Conservation (phyloP, 2,113 vertebrate genomes). For the Lanius ludovicianus region DNA sequence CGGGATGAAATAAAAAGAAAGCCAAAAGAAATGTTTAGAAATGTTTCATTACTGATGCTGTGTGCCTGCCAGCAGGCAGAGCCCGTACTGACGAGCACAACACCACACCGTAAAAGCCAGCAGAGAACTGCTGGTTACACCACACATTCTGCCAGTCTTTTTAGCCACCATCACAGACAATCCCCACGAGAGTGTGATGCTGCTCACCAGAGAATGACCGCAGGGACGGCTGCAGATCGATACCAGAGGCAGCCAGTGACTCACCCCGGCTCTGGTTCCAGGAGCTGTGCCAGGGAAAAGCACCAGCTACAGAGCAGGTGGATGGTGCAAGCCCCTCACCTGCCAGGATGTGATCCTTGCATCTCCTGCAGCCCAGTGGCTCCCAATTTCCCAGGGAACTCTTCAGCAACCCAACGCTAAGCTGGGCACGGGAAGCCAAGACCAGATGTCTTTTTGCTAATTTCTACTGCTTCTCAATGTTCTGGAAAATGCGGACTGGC, state of each 20-base stretch:
- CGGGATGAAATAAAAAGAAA: not conserved
- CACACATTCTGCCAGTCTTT: not conserved
- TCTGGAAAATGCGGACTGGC: not conserved
- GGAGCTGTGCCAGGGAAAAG: not conserved
- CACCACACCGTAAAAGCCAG: not conserved
- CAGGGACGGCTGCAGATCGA: not conserved
- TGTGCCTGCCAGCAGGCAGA: not conserved
- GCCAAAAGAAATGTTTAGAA: not conserved
- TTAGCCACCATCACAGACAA: not conserved
- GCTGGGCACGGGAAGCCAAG: not conserved
- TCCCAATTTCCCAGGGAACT: not conserved
- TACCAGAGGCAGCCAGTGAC: not conserved
- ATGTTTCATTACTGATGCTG: not conserved
- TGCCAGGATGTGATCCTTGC: not conserved
- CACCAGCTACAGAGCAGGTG: accelerated
- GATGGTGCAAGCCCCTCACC: not conserved
- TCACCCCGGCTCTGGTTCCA: not conserved
- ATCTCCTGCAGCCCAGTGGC: not conserved
- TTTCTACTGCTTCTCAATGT: not conserved
- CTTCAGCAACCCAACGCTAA: not conserved
- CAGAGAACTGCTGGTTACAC: not conserved
- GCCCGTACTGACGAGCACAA: not conserved
- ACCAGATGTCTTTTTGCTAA: not conserved
- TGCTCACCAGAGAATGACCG: not conserved
- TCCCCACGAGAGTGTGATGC: accelerated